A percentile compares a stretch with the other conserved stretches of the same genome.
Evolutionary conservation across 2,113 vertebrate species (phyloP).

Genomic region (Cricetomys ansorgei): DNA sequence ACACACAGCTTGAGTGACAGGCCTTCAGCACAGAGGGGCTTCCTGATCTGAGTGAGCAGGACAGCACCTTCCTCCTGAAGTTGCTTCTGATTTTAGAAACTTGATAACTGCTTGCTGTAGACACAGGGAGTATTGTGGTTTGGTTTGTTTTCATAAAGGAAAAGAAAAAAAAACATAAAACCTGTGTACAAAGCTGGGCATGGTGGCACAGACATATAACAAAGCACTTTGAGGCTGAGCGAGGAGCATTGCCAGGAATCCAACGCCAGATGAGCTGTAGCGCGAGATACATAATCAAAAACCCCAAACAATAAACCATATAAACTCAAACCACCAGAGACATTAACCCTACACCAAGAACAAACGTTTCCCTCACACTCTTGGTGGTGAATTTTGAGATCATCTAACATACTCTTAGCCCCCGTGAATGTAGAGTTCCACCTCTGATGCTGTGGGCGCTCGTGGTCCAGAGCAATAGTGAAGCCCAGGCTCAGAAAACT

Average conservation of each 20-base stretch:
- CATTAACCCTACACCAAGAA: no score
- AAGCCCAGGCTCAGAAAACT: not conserved
- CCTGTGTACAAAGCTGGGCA: not conserved
- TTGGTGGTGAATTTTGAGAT: not conserved
- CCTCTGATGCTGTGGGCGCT: fast-evolving
- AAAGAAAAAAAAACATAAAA: not conserved
- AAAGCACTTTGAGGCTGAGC: not conserved
- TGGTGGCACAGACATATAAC: not conserved
- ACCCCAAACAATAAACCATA: not conserved
- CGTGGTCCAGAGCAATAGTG: fast-evolving
- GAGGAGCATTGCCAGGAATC: fast-evolving
- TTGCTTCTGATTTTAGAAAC: not conserved
- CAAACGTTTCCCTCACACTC: not conserved
- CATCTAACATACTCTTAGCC: fast-evolving
- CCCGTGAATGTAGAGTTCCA: fast-evolving
- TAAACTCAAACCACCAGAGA: not conserved
- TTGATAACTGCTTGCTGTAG: not conserved
- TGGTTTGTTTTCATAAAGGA: not conserved
- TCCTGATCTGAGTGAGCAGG: fast-evolving
- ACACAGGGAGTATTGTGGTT: not conserved
- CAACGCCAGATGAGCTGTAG: no score
- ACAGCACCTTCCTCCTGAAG: fast-evolving
- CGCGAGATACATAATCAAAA: not conserved
- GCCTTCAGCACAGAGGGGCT: not conserved
- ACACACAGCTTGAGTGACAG: not conserved